Conservation (phyloP, 2,888 invertebrate species). For the Eupithecia insigniata region DNA sequence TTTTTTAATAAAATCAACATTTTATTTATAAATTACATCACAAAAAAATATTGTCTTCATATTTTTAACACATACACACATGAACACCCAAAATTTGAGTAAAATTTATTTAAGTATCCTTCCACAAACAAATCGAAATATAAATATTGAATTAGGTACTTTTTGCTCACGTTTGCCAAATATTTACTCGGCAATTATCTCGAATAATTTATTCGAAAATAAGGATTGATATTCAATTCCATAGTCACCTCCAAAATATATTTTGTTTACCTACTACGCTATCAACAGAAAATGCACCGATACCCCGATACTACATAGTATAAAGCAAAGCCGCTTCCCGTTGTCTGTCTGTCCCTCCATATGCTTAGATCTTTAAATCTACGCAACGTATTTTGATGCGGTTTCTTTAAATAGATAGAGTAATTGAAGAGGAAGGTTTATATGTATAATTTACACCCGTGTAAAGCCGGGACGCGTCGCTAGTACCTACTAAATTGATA, state of each 20-base stretch:
- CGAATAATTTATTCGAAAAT: background rate
- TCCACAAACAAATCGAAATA: background rate
- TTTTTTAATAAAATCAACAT: background rate
- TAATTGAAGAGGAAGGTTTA: no score
- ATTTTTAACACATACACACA: background rate
- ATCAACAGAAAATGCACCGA: background rate
- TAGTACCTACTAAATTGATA: no score
- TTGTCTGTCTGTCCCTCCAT: no score
- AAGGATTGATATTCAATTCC: background rate
- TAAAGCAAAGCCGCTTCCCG: no score
- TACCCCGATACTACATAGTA: no score
- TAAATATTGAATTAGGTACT: background rate
- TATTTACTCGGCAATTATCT: background rate
- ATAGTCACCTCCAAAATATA: background rate
- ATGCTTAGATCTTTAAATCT: no score
- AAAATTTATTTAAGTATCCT: background rate
- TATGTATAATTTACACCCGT: no score
- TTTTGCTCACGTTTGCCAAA: constrained; percentile 7
- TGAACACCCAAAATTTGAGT: background rate
- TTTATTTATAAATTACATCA: constrained; percentile 7
- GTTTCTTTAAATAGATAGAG: no score
- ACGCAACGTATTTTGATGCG: no score
- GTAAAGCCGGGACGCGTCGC: no score
- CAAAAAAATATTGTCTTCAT: background rate
- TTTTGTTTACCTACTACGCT: background rate